Percentiles rank a stretch among this genome's conserved stretches.
phyloP scores from a whole-genome alignment of 2,888 invertebrate species.

The Ptychoptera contaminata region DNA sequence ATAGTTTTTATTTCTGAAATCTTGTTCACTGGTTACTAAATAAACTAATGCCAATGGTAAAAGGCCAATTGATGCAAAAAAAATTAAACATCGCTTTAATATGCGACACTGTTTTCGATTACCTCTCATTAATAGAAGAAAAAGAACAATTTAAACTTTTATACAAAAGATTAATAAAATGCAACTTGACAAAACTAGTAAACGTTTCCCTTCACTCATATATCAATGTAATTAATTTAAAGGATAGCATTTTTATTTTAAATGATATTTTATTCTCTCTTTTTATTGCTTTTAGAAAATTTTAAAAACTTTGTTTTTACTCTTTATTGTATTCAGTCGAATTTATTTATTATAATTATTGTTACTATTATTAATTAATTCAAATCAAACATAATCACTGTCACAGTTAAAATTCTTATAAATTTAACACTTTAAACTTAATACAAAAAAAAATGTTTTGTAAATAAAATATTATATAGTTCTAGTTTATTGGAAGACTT shows the following conservation, averaged over 20 bases:
- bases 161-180: neutral
- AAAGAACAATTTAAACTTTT: neutral
- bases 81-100: constrained; percentile 30
- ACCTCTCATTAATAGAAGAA: constrained; percentile 27
- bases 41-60: constrained; percentile 29
- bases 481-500: too few species aligned
- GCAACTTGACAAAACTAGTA: too few species aligned
- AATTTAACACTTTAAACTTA: too few species aligned
- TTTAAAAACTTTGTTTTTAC: neutral
- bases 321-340: too few species aligned
- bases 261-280: neutral
- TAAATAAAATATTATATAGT: too few species aligned
- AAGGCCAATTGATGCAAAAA: constrained; percentile 29
- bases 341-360: too few species aligned
- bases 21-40: constrained; percentile 29
- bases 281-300: neutral
- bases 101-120: constrained; percentile 29
- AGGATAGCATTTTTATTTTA: neutral
- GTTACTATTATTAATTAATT: too few species aligned
- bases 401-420: too few species aligned
- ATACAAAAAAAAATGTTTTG: too few species aligned
- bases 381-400: too few species aligned
- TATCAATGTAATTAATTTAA: too few species aligned
- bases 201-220: too few species aligned
- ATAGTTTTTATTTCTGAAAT: constrained; percentile 30